These are phyloP conservation scores for Calliopsis andreniformis DNA, from an alignment of 1,140 invertebrate genomes.

Conservation along the genomic window DNA sequence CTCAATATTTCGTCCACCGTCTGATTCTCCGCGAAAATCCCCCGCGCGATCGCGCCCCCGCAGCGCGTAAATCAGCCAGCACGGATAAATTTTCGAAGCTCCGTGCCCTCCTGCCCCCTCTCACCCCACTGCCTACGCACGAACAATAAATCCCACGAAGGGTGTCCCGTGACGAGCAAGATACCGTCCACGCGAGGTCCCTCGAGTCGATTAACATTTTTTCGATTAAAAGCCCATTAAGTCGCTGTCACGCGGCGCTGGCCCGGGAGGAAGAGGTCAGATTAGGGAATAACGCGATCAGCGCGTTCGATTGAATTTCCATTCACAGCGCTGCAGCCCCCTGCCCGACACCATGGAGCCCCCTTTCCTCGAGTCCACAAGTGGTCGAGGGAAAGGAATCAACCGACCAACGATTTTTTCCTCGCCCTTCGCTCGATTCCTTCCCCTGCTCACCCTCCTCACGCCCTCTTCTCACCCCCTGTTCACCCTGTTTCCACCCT, in stretches of 20 bases:
- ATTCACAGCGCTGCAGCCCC: conserved; percentile 29
- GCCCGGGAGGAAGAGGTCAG: conserved; percentile 26
- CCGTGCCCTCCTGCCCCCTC: no score
- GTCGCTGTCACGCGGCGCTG: conserved; percentile 20
- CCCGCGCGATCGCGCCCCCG: no score
- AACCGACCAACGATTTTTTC: conserved; percentile 18
- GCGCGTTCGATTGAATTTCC: conserved; percentile 61
- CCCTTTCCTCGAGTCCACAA: conserved; percentile 35
- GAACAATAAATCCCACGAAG: background rate
- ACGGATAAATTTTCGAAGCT: no score
- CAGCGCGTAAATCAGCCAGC: no score
- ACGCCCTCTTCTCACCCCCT: background rate
- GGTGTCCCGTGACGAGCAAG: background rate
- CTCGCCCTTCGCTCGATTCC: background rate
- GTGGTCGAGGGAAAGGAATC: conserved; percentile 37
- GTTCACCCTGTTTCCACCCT: background rate
- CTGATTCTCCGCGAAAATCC: background rate
- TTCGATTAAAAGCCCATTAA: conserved; percentile 67
- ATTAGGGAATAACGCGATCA: conserved; percentile 60
- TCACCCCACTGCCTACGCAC: no score
- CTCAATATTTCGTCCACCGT: background rate
- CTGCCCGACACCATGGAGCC: conserved; percentile 37
- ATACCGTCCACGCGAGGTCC: background rate
- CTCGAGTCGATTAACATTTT: conserved; percentile 60
- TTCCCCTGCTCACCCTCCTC: background rate